phyloP scores from a whole-genome alignment of 2,888 invertebrate genomes.

The Ecdyonurus torrentis region DNA sequence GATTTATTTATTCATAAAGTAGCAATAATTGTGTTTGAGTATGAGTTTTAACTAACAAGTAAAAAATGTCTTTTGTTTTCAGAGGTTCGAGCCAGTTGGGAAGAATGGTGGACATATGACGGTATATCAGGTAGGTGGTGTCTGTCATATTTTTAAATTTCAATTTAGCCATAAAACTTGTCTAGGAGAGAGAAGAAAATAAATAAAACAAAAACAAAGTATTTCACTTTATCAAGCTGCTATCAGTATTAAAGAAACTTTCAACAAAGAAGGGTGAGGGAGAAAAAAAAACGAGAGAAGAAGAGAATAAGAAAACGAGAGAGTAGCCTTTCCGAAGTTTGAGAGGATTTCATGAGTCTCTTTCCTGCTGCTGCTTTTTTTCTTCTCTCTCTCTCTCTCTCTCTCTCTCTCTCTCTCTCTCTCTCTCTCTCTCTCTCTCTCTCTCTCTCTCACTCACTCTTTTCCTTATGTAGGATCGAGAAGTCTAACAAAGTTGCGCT shows the following conservation, averaged over 20 bases:
- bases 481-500: background rate
- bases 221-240: background rate
- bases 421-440: background rate
- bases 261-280: too few relatives aligned
- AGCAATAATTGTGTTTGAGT: too few relatives aligned
- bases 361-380: background rate
- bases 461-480: background rate
- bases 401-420: background rate
- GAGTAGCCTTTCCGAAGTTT: background rate
- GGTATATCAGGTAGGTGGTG: slow-evolving; percentile 62
- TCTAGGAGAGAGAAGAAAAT: too few relatives aligned
- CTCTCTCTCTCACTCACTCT: background rate
- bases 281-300: too few relatives aligned
- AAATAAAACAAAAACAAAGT: too few relatives aligned
- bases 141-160: too few relatives aligned
- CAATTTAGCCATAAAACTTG: too few relatives aligned
- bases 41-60: too few relatives aligned
- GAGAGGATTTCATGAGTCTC: background rate
- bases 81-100: slow-evolving; percentile 65
- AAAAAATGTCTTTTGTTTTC: slow-evolving; percentile 35
- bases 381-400: background rate
- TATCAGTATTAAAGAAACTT: background rate
- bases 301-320: too few relatives aligned
- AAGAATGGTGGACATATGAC: slow-evolving; percentile 78
- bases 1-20: too few relatives aligned